phyloP scores from a whole-genome alignment of 2,797 vertebrate species.

The Paratrypauchen microcephalus region DNA sequence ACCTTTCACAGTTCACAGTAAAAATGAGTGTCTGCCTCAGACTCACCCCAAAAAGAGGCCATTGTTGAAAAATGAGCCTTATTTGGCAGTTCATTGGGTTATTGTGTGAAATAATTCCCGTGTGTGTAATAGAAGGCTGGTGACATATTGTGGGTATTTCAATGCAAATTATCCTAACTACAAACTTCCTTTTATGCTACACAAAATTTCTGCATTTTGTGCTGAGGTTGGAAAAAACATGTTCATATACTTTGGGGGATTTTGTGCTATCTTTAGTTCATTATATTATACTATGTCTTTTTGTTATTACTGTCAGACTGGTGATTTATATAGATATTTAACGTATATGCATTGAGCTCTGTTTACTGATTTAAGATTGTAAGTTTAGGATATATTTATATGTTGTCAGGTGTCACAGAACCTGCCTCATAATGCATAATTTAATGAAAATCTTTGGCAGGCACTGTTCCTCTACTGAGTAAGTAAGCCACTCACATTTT shows the following conservation, averaged over 20 bases:
- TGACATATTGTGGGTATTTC: slow-evolving; percentile 9
- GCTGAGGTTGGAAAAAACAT: slow-evolving; percentile 5
- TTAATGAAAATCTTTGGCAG: too few species aligned
- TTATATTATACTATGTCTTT: too few species aligned
- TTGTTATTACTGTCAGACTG: too few species aligned
- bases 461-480: too few species aligned
- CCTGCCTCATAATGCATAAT: not conserved
- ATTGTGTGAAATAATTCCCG: slow-evolving; percentile 6
- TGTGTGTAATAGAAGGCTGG: slow-evolving; percentile 7
- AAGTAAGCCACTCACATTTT: too few species aligned
- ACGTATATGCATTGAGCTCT: not conserved
- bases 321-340: not conserved
- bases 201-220: slow-evolving; percentile 2
- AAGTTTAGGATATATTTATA: not conserved
- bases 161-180: not conserved
- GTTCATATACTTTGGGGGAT: not conserved
- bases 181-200: slow-evolving; percentile 2
- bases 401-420: not conserved
- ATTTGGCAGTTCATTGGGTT: slow-evolving; percentile 5
- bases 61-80: not conserved
- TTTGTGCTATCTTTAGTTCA: not conserved
- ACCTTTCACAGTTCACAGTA: not conserved
- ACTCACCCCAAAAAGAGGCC: not conserved
- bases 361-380: not conserved
- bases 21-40: slow-evolving; percentile 2